Conservation (phyloP, 2,797 vertebrate genomes). For the Gymnodraco acuticeps region DNA sequence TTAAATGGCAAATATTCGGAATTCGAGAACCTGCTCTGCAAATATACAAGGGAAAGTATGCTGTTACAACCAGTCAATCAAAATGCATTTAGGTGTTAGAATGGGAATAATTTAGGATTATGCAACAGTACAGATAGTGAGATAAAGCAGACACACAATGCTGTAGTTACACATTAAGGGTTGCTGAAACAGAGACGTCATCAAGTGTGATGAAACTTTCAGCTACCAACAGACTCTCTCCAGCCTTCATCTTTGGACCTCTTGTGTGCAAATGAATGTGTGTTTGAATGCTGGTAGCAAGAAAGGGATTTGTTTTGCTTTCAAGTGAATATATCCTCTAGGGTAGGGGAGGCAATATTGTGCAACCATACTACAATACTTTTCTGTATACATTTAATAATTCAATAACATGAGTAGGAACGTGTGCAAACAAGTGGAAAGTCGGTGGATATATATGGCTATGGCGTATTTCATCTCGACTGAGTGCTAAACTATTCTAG, state of each 20-base stretch:
- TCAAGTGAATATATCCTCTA: constrained; percentile 23
- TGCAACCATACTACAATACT: constrained; percentile 43
- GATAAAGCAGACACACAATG: constrained; percentile 36
- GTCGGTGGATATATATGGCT: constrained; percentile 63
- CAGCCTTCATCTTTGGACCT: constrained; percentile 54
- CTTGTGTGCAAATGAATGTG: constrained; percentile 10
- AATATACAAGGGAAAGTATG: constrained; percentile 20
- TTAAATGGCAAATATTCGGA: constrained; percentile 42
- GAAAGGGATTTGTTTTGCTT: constrained; percentile 28
- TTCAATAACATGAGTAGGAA: constrained; percentile 70
- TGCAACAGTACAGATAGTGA: constrained; percentile 37
- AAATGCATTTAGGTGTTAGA: constrained; percentile 21
- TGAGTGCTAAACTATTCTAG: constrained; percentile 69
- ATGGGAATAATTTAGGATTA: constrained; percentile 26
- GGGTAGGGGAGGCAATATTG: constrained; percentile 25
- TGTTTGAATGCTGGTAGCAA: constrained; percentile 40
- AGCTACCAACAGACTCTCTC: constrained; percentile 27
- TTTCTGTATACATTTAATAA: constrained; percentile 46
- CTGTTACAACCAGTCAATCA: constrained; percentile 12
- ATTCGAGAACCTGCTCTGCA: constrained; percentile 18
- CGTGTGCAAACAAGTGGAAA: constrained; percentile 69
- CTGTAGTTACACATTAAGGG: constrained; percentile 43
- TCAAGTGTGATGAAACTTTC: constrained; percentile 31
- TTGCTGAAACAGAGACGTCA: constrained; percentile 18
- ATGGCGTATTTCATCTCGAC: constrained; percentile 70